phyloP scores from a whole-genome alignment of 2,113 vertebrate species.

The Cheilinus undulatus region DNA sequence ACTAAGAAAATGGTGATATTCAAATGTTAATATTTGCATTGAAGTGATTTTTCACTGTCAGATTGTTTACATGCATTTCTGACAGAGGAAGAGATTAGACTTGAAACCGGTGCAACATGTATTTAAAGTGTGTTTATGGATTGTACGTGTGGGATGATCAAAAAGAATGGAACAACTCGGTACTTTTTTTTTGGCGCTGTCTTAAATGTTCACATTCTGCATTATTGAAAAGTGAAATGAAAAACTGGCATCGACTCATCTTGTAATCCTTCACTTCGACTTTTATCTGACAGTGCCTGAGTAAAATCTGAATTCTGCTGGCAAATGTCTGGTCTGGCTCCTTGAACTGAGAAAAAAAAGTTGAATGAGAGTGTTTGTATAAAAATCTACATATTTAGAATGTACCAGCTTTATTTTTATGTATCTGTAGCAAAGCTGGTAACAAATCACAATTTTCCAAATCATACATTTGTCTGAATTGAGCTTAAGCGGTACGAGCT shows the following conservation, averaged over 20 bases:
- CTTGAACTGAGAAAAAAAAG: not conserved
- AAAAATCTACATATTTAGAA: not conserved
- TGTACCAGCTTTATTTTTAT: not conserved
- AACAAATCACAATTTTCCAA: too few species aligned
- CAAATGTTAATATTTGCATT: not conserved
- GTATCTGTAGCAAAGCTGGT: too few species aligned
- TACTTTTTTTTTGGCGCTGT: not conserved
- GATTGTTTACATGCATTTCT: not conserved
- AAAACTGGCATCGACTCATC: constrained; percentile 5
- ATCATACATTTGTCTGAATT: not conserved
- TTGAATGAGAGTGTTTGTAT: not conserved
- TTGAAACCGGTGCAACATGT: not conserved
- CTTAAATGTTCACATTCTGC: not conserved
- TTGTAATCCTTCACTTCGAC: not conserved
- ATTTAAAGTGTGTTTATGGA: not conserved
- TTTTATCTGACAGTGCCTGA: not conserved
- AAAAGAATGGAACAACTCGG: not conserved
- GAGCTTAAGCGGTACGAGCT: not conserved
- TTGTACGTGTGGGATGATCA: not conserved
- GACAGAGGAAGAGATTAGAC: not conserved
- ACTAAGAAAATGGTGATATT: not conserved
- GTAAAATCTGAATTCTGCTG: not conserved
- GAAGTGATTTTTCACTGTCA: not conserved
- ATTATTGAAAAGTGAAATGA: not conserved
- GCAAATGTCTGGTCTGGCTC: not conserved